phyloP scores from a whole-genome alignment of 2,797 vertebrate species.

The Nasua narica region DNA sequence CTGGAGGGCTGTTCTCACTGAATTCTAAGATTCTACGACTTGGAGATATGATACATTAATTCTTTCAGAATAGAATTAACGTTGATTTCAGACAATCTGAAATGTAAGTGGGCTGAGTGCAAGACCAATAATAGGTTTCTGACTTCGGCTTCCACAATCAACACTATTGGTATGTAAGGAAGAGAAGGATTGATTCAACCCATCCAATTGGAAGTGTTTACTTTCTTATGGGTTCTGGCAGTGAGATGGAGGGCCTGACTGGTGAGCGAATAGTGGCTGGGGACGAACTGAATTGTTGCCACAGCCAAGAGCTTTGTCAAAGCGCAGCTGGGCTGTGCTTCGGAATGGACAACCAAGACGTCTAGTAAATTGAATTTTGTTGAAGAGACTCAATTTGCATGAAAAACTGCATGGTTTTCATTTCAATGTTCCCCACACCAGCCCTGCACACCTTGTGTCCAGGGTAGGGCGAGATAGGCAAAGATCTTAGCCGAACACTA shows the following conservation, averaged over 20 bases:
- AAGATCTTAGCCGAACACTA: background rate
- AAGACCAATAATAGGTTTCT: background rate
- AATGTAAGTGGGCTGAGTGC: background rate
- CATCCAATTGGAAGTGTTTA: background rate
- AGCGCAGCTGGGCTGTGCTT: constrained; percentile 13
- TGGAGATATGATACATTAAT: background rate
- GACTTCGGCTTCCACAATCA: background rate
- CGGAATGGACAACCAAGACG: constrained; percentile 1
- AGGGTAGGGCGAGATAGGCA: background rate
- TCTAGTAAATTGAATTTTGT: constrained; percentile 41
- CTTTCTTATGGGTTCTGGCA: background rate
- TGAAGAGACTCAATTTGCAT: constrained; percentile 37
- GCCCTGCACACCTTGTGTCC: background rate
- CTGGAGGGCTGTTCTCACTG: background rate
- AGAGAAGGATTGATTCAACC: background rate
- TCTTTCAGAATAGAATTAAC: constrained; percentile 24
- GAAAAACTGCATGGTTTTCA: constrained; percentile 28
- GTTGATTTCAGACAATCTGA: background rate
- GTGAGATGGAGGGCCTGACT: background rate
- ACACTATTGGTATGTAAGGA: background rate
- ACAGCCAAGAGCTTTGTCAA: background rate
- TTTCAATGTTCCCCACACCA: background rate
- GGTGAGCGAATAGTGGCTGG: background rate
- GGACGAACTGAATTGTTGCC: background rate
- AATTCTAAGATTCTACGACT: background rate